Evolutionary conservation across 2,113 vertebrate genomes (phyloP).

Genomic region (Corynorhinus townsendii): DNA sequence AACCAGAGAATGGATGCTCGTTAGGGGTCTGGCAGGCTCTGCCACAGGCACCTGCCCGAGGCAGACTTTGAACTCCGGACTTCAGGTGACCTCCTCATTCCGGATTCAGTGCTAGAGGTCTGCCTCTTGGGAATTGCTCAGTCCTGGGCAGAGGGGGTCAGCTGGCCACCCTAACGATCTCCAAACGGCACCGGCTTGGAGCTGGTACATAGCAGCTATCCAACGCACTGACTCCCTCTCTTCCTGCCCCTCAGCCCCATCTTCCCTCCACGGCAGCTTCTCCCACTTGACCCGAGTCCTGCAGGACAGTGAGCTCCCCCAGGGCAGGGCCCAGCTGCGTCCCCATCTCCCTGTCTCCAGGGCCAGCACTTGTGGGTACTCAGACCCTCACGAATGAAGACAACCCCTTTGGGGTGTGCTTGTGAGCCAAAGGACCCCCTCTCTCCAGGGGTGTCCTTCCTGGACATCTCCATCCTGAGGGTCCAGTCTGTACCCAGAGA

Average conservation of each 20-base stretch:
- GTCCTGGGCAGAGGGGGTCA: accelerated
- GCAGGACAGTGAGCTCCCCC: not conserved
- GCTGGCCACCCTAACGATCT: not conserved
- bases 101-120: not conserved
- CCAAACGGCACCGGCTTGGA: not conserved
- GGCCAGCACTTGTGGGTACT: not conserved
- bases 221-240: not conserved
- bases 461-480: not conserved
- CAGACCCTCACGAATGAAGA: not conserved
- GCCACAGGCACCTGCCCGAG: not conserved
- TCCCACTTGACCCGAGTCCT: not conserved
- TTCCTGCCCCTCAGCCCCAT: not conserved
- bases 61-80: not conserved
- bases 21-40: not conserved
- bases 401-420: not conserved
- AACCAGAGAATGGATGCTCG: too few relatives aligned
- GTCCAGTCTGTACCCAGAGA: not conserved
- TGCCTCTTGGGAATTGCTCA: not conserved
- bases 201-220: accelerated
- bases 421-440: not conserved
- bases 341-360: not conserved
- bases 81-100: not conserved
- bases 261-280: not conserved
- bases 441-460: not conserved
- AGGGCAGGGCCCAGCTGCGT: not conserved